Base-by-base conservation (phyloP, 2,113 vertebrate species). In the Raja brachyura region DNA sequence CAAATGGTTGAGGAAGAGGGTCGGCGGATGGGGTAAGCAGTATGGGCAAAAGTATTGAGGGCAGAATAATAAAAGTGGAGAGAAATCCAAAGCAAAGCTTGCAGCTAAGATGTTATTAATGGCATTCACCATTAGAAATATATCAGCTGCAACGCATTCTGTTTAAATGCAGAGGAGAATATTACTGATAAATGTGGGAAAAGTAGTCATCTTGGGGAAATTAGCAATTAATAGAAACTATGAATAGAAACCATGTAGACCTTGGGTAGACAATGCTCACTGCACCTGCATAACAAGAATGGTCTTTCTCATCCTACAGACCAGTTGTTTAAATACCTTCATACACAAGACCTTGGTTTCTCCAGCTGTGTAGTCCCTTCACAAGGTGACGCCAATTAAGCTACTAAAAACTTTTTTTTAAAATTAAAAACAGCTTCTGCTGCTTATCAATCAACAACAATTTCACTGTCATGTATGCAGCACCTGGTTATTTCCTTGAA, bases 21-120 rank as follows among this genome's bases (percentile, higher is more conserved):
- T 54, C 20, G 61, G 14, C 74, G 22, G 74, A 75, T 48, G 54
- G 39, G 22, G 70, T 16, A 73, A 73, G 14, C 70, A 73, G 70
- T 16, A 68, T 73, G 70, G 1, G 18, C 4, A 54, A 93, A 93
- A 20, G 94, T 74, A 93, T 93, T 25, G 10, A 54, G 93, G 92
- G 70, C 25, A 88, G 79, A 16, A 63, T 75, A 61, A 16, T 56
- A 59, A 73, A 66, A 59, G 88, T 54, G 88, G 59, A 28, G 59
- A 90, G 48, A 56, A 39, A 93, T 11, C 20, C 14, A 88, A 93
- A 13, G 48, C 75, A 75, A 78, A 4, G 13, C 33, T 25, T 70
- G 88, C 66, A 73, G 66, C 33, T 1, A 14, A 92, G 33, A 31
- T 59, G 59, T 79, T 5, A 39, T 61, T 61, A 66, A 61, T 66